A percentile compares a stretch with the other conserved stretches of the same genome.
Evolutionary conservation across 2,888 invertebrate genomes (phyloP).

Genomic region (Helobdella robusta): DNA sequence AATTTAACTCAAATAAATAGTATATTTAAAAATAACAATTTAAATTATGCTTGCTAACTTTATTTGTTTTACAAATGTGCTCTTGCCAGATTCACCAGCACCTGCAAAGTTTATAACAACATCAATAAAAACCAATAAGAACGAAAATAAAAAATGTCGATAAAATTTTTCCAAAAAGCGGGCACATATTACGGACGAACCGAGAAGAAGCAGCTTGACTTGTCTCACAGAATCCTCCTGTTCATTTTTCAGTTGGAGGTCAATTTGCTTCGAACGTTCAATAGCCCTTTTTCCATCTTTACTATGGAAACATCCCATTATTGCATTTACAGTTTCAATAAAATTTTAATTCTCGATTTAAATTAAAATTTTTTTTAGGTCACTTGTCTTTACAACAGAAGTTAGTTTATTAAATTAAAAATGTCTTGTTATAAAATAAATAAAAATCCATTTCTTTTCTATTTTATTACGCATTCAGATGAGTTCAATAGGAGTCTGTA

Average conservation of each 20-base stretch:
- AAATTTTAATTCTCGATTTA: too few relatives aligned
- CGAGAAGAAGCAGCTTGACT: constrained; percentile 28
- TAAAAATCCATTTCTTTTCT: too few relatives aligned
- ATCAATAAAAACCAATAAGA: neutral
- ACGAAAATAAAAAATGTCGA: neutral
- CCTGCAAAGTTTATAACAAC: constrained; percentile 58
- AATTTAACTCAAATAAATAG: too few relatives aligned
- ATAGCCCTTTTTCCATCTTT: constrained; percentile 27
- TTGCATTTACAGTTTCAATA: too few relatives aligned
- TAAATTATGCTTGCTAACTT: constrained; percentile 67
- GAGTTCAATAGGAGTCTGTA: too few relatives aligned
- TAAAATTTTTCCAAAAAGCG: neutral
- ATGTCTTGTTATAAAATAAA: too few relatives aligned
- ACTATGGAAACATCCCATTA: constrained; percentile 27
- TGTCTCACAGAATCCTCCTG: constrained; percentile 14
- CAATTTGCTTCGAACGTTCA: constrained; percentile 26
- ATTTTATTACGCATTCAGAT: too few relatives aligned
- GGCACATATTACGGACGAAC: neutral
- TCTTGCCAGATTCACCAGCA: constrained; percentile 98
- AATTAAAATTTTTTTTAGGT: too few relatives aligned
- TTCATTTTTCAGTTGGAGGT: constrained; percentile 19
- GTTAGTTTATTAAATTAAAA: too few relatives aligned
- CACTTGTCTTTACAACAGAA: too few relatives aligned
- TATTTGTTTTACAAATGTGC: constrained; percentile 99
- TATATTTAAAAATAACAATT: neutral